These are phyloP conservation scores for Pogonognathellus flavescens DNA, from an alignment of 1,140 invertebrate species.

Conservation along the genomic window DNA sequence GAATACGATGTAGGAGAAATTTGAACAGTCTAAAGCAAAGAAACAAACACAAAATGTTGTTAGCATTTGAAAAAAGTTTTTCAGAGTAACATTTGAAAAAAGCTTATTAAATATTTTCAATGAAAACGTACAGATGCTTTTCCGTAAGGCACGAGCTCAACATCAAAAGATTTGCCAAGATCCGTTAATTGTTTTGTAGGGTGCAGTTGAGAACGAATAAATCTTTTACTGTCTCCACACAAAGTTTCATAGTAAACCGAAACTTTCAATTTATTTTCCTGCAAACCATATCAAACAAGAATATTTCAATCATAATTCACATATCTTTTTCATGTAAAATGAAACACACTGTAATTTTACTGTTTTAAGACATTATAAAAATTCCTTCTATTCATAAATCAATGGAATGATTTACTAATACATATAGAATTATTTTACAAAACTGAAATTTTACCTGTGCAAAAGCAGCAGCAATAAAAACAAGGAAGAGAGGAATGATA, in stretches of 20 bases:
- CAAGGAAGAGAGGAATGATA: slow-evolving; percentile 15
- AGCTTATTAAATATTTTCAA: not conserved
- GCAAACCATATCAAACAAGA: too few species aligned
- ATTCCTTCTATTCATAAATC: too few species aligned
- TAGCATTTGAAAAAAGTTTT: not conserved
- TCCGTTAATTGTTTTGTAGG: not conserved
- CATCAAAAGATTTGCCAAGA: not conserved
- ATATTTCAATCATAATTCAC: too few species aligned
- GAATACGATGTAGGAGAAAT: slow-evolving; percentile 68
- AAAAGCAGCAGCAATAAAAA: slow-evolving; percentile 8
- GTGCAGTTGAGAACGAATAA: slow-evolving; percentile 67
- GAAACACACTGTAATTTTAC: too few species aligned
- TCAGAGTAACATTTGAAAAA: not conserved
- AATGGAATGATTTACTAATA: too few species aligned
- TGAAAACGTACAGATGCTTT: slow-evolving; percentile 69
- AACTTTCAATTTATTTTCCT: slow-evolving; percentile 10
- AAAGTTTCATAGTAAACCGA: slow-evolving; percentile 73
- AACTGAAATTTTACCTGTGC: slow-evolving; percentile 18
- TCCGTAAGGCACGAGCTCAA: slow-evolving; percentile 71
- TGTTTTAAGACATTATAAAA: too few species aligned
- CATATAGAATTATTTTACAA: too few species aligned
- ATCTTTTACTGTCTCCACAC: slow-evolving; percentile 73
- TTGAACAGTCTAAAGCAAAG: not conserved
- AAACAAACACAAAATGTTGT: not conserved
- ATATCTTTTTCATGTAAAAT: too few species aligned